These are phyloP conservation scores for Kryptopterus vitreolus DNA, from an alignment of 2,797 vertebrate genomes.

Conservation along the genomic window DNA sequence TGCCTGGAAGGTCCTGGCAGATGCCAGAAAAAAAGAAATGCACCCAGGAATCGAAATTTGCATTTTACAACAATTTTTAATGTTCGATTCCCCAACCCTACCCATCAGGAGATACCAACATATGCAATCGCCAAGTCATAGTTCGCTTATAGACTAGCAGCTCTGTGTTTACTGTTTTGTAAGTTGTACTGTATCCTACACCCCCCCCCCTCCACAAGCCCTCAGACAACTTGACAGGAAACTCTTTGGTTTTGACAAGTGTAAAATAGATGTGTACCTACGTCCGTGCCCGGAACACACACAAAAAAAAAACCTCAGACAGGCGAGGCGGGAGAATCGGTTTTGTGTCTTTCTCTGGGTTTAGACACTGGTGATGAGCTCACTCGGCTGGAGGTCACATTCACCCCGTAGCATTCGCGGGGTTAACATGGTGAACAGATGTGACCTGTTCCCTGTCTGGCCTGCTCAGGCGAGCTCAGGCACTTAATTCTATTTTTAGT, in stretches of 20 bases:
- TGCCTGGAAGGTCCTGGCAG: too few species aligned
- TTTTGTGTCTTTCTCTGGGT: not conserved
- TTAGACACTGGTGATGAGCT: conserved; percentile 15
- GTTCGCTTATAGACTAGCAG: too few species aligned
- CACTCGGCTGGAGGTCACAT: conserved; percentile 30
- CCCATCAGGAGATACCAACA: not conserved
- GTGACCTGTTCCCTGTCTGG: conserved; percentile 23
- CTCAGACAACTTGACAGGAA: not conserved
- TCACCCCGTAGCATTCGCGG: conserved; percentile 18
- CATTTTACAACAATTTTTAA: too few species aligned
- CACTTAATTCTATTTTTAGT: conserved; percentile 45
- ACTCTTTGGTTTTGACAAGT: not conserved
- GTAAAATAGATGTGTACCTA: too few species aligned
- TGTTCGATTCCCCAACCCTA: not conserved
- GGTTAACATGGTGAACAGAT: conserved; percentile 34
- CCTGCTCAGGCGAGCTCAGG: conserved; percentile 11
- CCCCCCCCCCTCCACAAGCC: too few species aligned
- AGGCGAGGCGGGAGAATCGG: not conserved
- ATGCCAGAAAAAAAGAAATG: too few species aligned
- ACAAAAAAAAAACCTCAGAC: not conserved
- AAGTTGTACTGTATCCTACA: not conserved
- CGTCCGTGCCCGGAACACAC: not conserved
- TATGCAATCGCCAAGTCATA: not conserved
- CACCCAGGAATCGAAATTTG: too few species aligned
- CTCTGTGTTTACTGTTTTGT: not conserved